Conservation (phyloP, 2,888 invertebrate species). For the Timandra comae region DNA sequence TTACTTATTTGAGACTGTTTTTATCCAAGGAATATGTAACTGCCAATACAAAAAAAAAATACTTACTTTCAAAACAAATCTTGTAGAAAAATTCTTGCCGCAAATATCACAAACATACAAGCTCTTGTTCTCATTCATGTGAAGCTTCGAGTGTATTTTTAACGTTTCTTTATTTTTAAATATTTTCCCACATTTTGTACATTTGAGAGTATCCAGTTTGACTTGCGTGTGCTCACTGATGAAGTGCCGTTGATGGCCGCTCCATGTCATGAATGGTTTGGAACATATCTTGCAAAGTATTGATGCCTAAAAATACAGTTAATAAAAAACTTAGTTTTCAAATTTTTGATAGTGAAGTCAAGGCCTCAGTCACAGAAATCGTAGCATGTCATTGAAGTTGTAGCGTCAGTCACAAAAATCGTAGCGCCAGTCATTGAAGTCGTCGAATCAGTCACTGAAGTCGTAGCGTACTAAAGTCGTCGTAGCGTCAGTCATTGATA, state of each 20-base stretch:
- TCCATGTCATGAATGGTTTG: slow-evolving; percentile 57
- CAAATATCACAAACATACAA: slow-evolving; percentile 57
- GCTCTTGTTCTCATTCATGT: slow-evolving; percentile 42
- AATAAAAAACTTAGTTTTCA: too few species aligned
- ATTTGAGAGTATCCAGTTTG: slow-evolving; percentile 42
- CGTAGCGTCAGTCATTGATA: too few species aligned
- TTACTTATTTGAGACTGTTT: too few species aligned
- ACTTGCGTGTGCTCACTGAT: slow-evolving; percentile 46
- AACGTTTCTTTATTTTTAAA: slow-evolving; percentile 50
- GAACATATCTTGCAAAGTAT: slow-evolving; percentile 50
- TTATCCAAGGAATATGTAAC: too few species aligned
- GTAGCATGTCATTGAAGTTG: too few species aligned
- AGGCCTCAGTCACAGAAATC: too few species aligned
- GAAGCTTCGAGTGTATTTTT: slow-evolving; percentile 46
- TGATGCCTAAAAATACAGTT: slow-evolving; percentile 29
- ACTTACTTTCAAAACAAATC: slow-evolving; percentile 44
- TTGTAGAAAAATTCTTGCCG: slow-evolving; percentile 49
- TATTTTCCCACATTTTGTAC: slow-evolving; percentile 54
- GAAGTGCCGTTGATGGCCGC: slow-evolving; percentile 50
- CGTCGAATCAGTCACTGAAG: too few species aligned
- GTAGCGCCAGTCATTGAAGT: too few species aligned
- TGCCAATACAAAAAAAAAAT: too few species aligned
- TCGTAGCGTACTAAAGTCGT: too few species aligned
- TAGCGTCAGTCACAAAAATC: too few species aligned
- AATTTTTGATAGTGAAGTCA: too few species aligned